Percentiles rank a stretch among this genome's conserved stretches.
Evolutionary conservation across 2,888 invertebrate species (phyloP).

Genomic region (Chymomyza fuscimana): DNA sequence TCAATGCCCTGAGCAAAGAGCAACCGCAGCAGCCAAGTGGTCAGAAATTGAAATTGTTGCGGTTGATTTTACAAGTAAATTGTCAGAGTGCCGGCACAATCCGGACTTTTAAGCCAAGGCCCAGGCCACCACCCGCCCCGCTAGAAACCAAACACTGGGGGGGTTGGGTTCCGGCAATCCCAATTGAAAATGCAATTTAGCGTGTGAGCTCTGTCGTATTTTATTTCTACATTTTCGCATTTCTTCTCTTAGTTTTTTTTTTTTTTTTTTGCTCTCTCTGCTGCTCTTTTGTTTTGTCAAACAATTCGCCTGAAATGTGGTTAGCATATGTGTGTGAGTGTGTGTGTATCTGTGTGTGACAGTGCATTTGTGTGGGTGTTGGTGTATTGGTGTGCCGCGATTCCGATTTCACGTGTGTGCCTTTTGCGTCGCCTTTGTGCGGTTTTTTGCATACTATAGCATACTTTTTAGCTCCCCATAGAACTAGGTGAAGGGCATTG

Average conservation of each 20-base stretch:
- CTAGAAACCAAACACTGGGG: background rate
- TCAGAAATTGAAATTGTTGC: slow-evolving; percentile 53
- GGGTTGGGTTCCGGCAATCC: slow-evolving; percentile 14
- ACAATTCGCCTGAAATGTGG: slow-evolving; percentile 23
- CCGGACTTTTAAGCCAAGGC: slow-evolving; percentile 8
- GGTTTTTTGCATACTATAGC: slow-evolving; percentile 1
- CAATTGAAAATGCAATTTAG: slow-evolving; percentile 53
- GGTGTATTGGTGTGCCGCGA: slow-evolving; percentile 11
- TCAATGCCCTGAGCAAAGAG: background rate
- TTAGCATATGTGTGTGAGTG: slow-evolving; percentile 4
- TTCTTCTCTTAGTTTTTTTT: slow-evolving; percentile 13
- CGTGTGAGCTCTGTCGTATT: slow-evolving; percentile 33
- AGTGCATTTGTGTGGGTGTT: background rate
- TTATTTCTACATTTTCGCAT: slow-evolving; percentile 1
- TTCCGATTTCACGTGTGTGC: slow-evolving; percentile 19
- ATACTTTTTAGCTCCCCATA: background rate
- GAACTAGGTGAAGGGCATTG: slow-evolving; percentile 6
- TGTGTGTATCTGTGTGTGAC: slow-evolving; percentile 4
- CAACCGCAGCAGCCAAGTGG: slow-evolving; percentile 2
- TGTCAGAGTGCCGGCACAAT: slow-evolving; percentile 29
- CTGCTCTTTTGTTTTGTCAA: slow-evolving; percentile 45
- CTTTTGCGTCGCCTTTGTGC: slow-evolving; percentile 11
- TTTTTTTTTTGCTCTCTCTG: slow-evolving; percentile 15
- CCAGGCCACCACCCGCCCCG: background rate
- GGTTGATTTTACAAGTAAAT: slow-evolving; percentile 54